Evolutionary conservation across 2,113 vertebrate genomes (phyloP).

Genomic region (Ameiurus melas): DNA sequence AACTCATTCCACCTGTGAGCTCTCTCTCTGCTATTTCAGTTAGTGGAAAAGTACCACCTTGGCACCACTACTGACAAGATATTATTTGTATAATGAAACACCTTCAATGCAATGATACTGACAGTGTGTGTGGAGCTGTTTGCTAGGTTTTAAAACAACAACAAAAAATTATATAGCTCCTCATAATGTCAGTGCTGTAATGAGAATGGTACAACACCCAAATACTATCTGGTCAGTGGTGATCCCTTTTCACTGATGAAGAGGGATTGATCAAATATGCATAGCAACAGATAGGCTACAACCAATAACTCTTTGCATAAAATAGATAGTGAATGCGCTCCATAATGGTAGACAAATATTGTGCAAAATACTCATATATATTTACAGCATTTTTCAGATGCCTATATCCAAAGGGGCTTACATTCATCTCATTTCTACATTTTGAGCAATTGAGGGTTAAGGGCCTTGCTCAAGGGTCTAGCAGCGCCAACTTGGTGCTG

Average conservation of each 20-base stretch:
- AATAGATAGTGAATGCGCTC: too few species aligned
- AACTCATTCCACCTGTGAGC: neutral
- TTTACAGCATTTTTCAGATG: too few species aligned
- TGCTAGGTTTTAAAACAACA: too few species aligned
- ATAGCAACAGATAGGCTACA: too few species aligned
- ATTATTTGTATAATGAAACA: neutral
- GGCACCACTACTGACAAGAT: neutral
- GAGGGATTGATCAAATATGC: neutral
- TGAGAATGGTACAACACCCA: neutral
- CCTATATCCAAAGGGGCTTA: too few species aligned
- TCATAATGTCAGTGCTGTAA: neutral
- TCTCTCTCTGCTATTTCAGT: neutral
- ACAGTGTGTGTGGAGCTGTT: neutral
- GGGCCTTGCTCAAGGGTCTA: too few species aligned
- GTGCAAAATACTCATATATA: too few species aligned
- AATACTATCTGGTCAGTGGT: neutral
- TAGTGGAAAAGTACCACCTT: neutral
- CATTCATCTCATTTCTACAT: too few species aligned
- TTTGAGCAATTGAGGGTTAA: too few species aligned
- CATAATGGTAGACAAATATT: too few species aligned
- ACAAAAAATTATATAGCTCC: neutral
- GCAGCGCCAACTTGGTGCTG: too few species aligned
- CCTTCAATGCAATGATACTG: neutral
- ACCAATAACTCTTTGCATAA: too few species aligned
- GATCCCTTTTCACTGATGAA: neutral